Evolutionary conservation across 2,113 vertebrate genomes (phyloP).

Genomic region (Anseranas semipalmata): DNA sequence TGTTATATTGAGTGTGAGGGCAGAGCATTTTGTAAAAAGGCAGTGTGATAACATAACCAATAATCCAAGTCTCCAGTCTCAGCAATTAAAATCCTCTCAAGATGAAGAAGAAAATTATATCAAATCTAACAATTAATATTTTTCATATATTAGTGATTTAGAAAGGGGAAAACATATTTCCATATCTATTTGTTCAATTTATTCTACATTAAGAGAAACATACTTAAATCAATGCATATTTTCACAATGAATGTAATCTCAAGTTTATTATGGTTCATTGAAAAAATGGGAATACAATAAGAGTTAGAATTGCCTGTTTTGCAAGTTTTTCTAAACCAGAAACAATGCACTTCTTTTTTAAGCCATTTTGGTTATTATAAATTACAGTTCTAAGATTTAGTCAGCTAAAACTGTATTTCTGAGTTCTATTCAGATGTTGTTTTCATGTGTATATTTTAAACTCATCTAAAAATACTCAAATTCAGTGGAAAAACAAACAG

Average conservation of each 20-base stretch:
- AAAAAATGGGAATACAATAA: neutral
- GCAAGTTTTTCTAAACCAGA: neutral
- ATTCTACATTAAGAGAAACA: neutral
- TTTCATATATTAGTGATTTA: neutral
- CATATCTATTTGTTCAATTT: neutral
- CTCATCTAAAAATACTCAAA: conserved; percentile 41
- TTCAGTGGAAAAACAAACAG: conserved; percentile 46
- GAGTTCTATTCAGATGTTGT: neutral
- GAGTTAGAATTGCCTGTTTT: neutral
- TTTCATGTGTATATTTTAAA: conserved; percentile 20
- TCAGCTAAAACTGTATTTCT: neutral
- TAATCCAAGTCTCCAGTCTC: neutral
- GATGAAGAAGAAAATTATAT: neutral
- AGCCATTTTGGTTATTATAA: neutral
- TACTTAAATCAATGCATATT: neutral
- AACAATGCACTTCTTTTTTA: neutral
- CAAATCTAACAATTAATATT: neutral
- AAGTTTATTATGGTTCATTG: neutral
- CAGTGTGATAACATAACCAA: neutral
- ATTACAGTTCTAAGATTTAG: neutral
- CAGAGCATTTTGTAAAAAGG: neutral
- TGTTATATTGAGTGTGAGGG: neutral
- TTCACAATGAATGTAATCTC: neutral
- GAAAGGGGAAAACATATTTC: neutral
- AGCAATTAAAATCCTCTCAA: neutral